Base-by-base conservation (phyloP, 2,113 vertebrate species). In the Saguinus midas region DNA sequence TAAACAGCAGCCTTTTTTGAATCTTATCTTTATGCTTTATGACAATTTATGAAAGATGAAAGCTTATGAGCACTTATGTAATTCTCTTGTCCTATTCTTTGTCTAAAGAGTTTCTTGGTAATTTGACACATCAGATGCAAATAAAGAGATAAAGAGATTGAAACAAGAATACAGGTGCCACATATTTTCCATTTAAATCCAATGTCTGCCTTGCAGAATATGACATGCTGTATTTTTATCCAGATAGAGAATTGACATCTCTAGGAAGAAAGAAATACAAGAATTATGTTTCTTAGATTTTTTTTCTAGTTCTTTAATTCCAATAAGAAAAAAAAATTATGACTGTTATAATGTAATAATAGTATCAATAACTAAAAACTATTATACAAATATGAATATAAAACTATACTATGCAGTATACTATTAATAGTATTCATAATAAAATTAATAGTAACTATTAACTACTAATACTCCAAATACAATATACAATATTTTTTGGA, bases 91-190 rank as follows among this genome's bases (percentile, higher is more conserved):
- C 70, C 35, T 4, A 82, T 52, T 92, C 75, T 29, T 90, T 95
- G 48, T 0, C 4, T 10, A 89, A 93, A 40, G 6, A 50, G 3
- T 90, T 96, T 40, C 48, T 76, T 50, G 40, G 76, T 94, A 13
- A 57, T n/a, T 37, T 45, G 70, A 92, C 70, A 85, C 3, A 88
- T 68, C n/a, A 66, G 48, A 73, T 87, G 50, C 29, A 84, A 92
- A 76, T 88, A 94, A 80, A 79, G 58, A 81, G 58, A 93, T 73
- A 87, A 90, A 96, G 29, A 68, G 52, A 95, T 40, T 32, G 55
- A 90, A 91, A 61, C n/a, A 87, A 75, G 75, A 93, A 82, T 79
- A 50, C 1, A 14, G 3, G 6, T 55, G 68, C 10, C 40, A 93
- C 70, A 25, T 11, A 90, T 96, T 95, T 70, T 82, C 72, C 45